Evolutionary conservation across 2,113 vertebrate genomes (phyloP), one percentile per base, ranked within the genome.

Genomic region (Myotis lucifugus): DNA sequence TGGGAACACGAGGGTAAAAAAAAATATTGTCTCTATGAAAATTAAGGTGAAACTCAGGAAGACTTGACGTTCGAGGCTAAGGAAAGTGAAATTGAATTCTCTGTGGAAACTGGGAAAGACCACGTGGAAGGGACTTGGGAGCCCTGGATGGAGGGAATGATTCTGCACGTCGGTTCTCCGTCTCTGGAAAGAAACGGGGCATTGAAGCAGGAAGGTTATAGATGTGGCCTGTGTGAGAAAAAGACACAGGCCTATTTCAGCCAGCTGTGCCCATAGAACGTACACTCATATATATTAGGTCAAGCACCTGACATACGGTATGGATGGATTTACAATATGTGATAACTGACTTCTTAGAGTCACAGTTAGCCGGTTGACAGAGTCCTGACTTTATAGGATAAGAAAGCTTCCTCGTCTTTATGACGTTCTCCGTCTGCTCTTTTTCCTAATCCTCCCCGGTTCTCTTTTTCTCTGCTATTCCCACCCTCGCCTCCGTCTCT

Each of bases 271-370:
- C 37, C 50, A 5, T 27, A 77, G 61, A 23, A 32, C 0, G 0
- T 78, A 54, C 1, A 12, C 42, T 10, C 14, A 5, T 3, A 46
- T 13, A 6, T 34, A 2, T 11, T 8, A 13, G 37, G 42, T 25
- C 18, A 40, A 6, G 0, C 40, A 25, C 34, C 40, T 66, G 13
- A 19, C 23, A 7, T 18, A 5, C 0, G 1, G 1, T 13, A 13
- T 40, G n/a, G 29, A 8, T 40, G 23, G 32, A 15, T 34, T 42
- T 66, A 66, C 48, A 34, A 9, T 6, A 23, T 8, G 73, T 8
- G 46, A 69, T 34, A 42, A 23, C 12, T 61, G 64, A 50, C 52
- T 40, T 73, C 27, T 74, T n/a, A 42, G 42, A 40, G 9, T 11
- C 34, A 64, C 42, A 25, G 0, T 50, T 25, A 67, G 52, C 46